A percentile compares a stretch with the other conserved stretches of the same genome.
Conservation (phyloP, 2,113 vertebrate species). For the Mesoclemmys tuberculata region DNA sequence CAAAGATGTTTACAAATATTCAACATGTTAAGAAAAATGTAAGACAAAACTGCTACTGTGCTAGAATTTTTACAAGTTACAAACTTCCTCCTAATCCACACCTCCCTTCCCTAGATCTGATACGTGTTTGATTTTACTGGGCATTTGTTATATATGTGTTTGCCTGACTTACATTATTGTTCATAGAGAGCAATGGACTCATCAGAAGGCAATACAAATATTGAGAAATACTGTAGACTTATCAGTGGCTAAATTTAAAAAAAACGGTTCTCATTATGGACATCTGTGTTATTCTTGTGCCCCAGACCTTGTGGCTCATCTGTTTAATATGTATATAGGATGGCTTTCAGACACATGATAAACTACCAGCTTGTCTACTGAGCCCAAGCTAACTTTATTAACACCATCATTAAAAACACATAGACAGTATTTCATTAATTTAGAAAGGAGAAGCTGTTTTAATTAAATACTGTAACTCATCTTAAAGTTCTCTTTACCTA, state of each 20-base stretch:
- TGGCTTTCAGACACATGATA: slow-evolving; percentile 41
- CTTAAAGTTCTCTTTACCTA: background rate
- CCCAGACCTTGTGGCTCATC: slow-evolving; percentile 25
- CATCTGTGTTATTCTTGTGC: slow-evolving; percentile 2
- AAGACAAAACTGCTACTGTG: background rate
- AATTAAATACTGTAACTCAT: slow-evolving; percentile 24
- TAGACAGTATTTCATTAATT: slow-evolving; percentile 28
- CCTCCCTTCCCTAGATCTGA: background rate
- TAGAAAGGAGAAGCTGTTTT: slow-evolving; percentile 45
- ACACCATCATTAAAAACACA: slow-evolving; percentile 48
- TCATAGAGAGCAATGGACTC: slow-evolving; percentile 30
- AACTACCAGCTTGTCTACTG: slow-evolving; percentile 30
- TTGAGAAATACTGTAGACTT: slow-evolving; percentile 46
- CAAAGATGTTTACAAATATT: background rate
- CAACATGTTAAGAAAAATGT: background rate
- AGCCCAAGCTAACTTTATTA: slow-evolving; percentile 51
- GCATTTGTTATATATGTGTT: background rate
- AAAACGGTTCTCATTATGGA: slow-evolving; percentile 50
- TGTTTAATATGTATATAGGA: slow-evolving; percentile 42
- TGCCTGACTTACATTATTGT: slow-evolving; percentile 30
- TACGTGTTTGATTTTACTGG: background rate
- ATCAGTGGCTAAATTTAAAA: slow-evolving; percentile 54
- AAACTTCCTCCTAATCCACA: background rate
- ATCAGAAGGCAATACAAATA: slow-evolving; percentile 51
- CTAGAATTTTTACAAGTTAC: background rate